A percentile compares a stretch with the other conserved stretches of the same genome.
phyloP scores from a whole-genome alignment of 2,797 vertebrate species.

The Ptychobarbus kaznakovi region DNA sequence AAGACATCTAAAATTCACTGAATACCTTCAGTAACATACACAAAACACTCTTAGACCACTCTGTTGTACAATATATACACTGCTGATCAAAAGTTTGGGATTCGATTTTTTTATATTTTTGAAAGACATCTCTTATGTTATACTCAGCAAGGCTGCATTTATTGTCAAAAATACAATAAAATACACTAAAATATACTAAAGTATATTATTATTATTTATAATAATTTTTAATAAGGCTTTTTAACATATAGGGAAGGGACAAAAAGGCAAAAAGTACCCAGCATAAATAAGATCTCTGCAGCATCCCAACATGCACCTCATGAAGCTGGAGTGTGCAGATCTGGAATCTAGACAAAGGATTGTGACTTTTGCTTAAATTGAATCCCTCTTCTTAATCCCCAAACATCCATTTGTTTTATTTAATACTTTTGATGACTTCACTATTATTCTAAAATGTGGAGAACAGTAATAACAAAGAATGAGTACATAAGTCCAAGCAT shows the following conservation, averaged over 20 bases:
- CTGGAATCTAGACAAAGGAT: neutral
- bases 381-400: neutral
- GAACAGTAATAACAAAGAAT: neutral
- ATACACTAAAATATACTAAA: neutral
- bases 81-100: neutral
- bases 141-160: neutral
- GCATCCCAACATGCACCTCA: conserved; percentile 2
- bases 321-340: neutral
- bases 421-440: neutral
- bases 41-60: neutral
- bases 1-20: conserved; percentile 12
- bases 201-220: neutral
- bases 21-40: neutral
- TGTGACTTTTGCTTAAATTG: neutral
- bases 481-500: neutral
- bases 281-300: neutral
- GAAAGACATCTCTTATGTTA: neutral
- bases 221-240: neutral
- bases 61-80: neutral
- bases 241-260: neutral
- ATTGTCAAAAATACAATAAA: neutral
- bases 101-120: neutral
- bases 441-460: neutral
- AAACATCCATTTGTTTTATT: neutral
- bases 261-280: neutral